A percentile compares a stretch with the other conserved stretches of the same genome.
Conservation (phyloP, 2,797 vertebrate genomes). For the Pseudochirops cupreus region DNA sequence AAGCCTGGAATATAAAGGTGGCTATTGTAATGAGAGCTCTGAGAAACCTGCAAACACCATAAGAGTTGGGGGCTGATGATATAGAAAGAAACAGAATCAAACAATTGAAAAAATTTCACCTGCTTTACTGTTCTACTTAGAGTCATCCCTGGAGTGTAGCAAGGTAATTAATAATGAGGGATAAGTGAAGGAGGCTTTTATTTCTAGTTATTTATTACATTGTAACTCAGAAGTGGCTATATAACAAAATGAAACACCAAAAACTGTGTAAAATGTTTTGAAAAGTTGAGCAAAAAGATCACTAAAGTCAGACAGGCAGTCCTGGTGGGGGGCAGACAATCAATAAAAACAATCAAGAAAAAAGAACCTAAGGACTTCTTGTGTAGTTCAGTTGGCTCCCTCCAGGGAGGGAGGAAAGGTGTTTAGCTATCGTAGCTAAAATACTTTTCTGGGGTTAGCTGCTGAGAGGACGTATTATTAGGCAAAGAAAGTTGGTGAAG, state of each 20-base stretch:
- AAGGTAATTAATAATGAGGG: neutral
- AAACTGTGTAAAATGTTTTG: neutral
- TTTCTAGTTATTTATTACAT: slow-evolving; percentile 42
- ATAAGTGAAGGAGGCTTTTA: neutral
- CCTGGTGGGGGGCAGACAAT: neutral
- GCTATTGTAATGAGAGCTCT: neutral
- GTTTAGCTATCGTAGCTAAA: slow-evolving; percentile 16
- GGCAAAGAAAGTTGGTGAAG: slow-evolving; percentile 65
- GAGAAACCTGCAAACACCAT: neutral
- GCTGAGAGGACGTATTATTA: slow-evolving; percentile 54
- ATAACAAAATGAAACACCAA: slow-evolving; percentile 36
- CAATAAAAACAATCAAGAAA: slow-evolving; percentile 25
- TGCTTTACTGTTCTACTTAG: neutral
- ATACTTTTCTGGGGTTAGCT: slow-evolving; percentile 43
- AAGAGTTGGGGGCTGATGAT: neutral
- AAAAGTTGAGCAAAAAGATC: slow-evolving; percentile 32
- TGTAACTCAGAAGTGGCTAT: neutral
- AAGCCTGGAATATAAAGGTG: neutral
- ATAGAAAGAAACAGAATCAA: neutral
- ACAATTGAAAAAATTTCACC: neutral
- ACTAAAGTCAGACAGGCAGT: slow-evolving; percentile 21
- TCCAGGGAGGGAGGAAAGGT: slow-evolving; percentile 17
- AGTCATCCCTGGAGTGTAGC: neutral
- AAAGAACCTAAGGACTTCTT: slow-evolving; percentile 42
- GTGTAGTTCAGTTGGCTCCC: neutral